These are phyloP conservation scores for Platorchestia sp. DNA, from an alignment of 1,140 invertebrate genomes.

Conservation along the genomic window DNA sequence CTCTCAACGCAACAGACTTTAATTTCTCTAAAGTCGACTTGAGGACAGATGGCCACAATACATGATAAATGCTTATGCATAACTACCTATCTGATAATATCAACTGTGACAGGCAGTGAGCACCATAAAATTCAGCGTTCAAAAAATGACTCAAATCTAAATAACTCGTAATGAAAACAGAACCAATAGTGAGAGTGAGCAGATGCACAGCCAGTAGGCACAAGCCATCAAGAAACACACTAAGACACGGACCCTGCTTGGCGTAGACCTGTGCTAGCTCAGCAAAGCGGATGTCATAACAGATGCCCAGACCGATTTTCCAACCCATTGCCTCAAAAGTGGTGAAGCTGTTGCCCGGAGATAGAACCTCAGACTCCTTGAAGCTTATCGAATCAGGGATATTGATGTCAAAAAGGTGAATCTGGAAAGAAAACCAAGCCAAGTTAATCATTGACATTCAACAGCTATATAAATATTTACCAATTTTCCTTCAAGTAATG, in stretches of 20 bases:
- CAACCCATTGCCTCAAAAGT: slow-evolving; percentile 82
- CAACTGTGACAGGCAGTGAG: too few species aligned
- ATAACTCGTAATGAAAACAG: too few species aligned
- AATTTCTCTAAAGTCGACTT: too few species aligned
- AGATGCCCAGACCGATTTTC: slow-evolving; percentile 92
- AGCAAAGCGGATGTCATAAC: slow-evolving; percentile 93
- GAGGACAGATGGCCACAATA: too few species aligned
- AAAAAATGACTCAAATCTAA: too few species aligned
- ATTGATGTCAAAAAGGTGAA: slow-evolving; percentile 97
- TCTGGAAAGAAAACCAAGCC: slow-evolving; percentile 71
- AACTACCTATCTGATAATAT: too few species aligned
- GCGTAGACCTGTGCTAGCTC: slow-evolving; percentile 89
- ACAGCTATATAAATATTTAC: too few species aligned
- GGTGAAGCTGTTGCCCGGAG: slow-evolving; percentile 81
- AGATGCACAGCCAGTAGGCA: not conserved
- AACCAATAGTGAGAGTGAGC: too few species aligned
- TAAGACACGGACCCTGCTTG: slow-evolving; percentile 75
- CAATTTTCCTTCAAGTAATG: too few species aligned
- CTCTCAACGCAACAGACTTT: too few species aligned
- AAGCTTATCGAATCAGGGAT: slow-evolving; percentile 94
- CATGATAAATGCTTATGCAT: too few species aligned
- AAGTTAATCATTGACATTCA: not conserved
- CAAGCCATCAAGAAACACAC: not conserved
- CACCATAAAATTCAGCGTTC: too few species aligned
- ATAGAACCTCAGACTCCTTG: slow-evolving; percentile 89